phyloP scores from a whole-genome alignment of 2,888 invertebrate genomes.

The Dryocosmus kuriphilus region DNA sequence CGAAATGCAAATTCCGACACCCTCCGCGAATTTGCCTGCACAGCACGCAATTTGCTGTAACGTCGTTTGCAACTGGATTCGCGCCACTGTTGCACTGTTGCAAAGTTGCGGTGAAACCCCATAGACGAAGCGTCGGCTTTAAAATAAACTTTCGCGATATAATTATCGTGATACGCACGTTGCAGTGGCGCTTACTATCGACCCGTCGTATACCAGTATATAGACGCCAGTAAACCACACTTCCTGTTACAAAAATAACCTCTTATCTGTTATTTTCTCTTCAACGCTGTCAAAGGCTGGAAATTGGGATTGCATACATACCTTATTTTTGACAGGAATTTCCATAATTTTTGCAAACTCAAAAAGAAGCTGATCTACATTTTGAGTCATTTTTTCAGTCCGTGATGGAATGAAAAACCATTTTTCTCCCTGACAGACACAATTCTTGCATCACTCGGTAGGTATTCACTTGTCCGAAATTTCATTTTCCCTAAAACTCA shows the following conservation, averaged over 20 bases:
- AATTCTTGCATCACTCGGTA: no score
- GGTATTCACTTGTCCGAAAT: no score
- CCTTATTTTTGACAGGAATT: background rate
- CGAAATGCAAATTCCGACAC: slow-evolving; percentile 26
- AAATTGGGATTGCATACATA: no score
- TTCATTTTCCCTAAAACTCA: no score
- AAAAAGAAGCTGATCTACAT: background rate
- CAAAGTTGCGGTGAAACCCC: slow-evolving; percentile 19
- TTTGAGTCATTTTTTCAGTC: background rate
- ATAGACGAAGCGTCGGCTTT: slow-evolving; percentile 30
- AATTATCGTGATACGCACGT: slow-evolving; percentile 38
- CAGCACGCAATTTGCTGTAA: slow-evolving; percentile 31
- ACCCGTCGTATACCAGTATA: background rate
- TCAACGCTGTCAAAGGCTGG: no score
- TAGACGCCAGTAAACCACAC: background rate
- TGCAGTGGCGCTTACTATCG: slow-evolving; percentile 26
- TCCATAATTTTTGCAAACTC: background rate
- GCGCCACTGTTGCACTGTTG: background rate
- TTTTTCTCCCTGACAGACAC: slow-evolving; percentile 6
- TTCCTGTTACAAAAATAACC: background rate
- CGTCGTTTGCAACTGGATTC: slow-evolving; percentile 36
- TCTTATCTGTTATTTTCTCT: background rate
- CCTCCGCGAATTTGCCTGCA: slow-evolving; percentile 23
- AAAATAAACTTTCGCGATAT: slow-evolving; percentile 36
- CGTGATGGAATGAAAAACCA: background rate